phyloP scores from a whole-genome alignment of 1,140 invertebrate genomes.

The Lerema accius region DNA sequence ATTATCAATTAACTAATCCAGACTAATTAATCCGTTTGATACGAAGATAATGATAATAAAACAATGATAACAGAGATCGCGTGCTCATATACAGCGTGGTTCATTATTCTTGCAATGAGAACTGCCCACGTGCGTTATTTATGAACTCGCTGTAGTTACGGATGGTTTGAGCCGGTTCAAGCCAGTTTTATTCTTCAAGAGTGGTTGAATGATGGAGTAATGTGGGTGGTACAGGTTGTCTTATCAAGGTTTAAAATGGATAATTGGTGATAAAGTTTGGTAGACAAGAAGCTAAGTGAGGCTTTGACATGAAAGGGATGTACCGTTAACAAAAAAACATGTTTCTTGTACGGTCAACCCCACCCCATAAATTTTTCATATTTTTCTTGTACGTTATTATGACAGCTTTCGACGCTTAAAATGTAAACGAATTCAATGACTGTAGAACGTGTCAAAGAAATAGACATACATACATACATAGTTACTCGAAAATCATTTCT shows the following conservation, averaged over 20 bases:
- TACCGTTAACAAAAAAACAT: no score
- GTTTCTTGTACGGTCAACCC: no score
- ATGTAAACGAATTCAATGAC: no score
- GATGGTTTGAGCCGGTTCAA: conserved; percentile 15
- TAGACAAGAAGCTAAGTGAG: no score
- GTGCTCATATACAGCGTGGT: conserved; percentile 37
- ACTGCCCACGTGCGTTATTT: conserved; percentile 37
- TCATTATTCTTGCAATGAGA: conserved; percentile 38
- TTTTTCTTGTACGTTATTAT: no score
- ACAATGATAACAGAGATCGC: conserved; percentile 21
- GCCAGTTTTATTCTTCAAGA: conserved; percentile 3
- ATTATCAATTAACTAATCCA: no score
- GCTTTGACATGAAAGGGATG: no score
- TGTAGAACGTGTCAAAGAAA: no score
- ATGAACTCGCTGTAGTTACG: conserved; percentile 23
- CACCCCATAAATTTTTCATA: no score
- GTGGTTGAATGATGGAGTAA: not conserved
- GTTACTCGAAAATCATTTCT: no score
- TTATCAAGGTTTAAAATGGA: not conserved
- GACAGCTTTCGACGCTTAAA: no score
- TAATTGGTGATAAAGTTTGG: not conserved
- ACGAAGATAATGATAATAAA: not conserved
- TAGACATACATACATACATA: no score
- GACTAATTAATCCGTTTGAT: not conserved
- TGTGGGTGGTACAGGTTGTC: conserved; percentile 2